These are phyloP conservation scores for Drosophila ustulata DNA, from an alignment of 2,888 invertebrate genomes.

Conservation along the genomic window DNA sequence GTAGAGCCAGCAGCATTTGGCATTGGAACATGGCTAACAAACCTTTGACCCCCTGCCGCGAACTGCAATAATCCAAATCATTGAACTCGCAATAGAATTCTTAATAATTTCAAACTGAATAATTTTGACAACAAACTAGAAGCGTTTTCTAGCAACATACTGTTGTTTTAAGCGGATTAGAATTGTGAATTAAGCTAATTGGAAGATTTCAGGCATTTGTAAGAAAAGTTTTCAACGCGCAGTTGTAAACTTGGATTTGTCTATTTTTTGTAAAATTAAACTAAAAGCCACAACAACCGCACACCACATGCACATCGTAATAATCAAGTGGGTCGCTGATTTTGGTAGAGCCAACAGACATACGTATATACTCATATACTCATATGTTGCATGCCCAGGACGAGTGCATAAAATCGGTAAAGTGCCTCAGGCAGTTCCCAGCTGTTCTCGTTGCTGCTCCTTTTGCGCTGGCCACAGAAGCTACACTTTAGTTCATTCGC, in stretches of 20 bases:
- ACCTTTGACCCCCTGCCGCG: neutral
- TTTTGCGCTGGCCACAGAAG: constrained; percentile 24
- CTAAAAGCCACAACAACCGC: constrained; percentile 36
- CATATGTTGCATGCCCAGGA: neutral
- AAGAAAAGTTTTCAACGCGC: neutral
- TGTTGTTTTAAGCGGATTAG: neutral
- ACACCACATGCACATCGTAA: constrained; percentile 34
- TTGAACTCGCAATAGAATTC: constrained; percentile 7
- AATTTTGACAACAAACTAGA: constrained; percentile 33
- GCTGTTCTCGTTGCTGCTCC: neutral
- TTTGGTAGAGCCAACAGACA: constrained; percentile 19
- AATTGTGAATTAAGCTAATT: constrained; percentile 4
- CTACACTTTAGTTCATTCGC: constrained; percentile 38
- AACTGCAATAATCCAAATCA: constrained; percentile 3
- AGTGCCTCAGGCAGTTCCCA: constrained; percentile 9
- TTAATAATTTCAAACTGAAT: neutral
- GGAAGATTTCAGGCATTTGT: constrained; percentile 2
- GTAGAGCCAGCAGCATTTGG: neutral
- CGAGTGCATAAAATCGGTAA: constrained; percentile 11
- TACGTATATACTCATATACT: no score
- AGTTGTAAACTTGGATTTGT: constrained; percentile 1
- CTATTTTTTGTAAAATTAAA: constrained; percentile 31
- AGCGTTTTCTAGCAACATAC: neutral
- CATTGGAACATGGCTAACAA: constrained; percentile 21
- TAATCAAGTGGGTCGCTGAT: constrained; percentile 37